phyloP scores from a whole-genome alignment of 2,888 invertebrate species.

The Drosophila testacea region DNA sequence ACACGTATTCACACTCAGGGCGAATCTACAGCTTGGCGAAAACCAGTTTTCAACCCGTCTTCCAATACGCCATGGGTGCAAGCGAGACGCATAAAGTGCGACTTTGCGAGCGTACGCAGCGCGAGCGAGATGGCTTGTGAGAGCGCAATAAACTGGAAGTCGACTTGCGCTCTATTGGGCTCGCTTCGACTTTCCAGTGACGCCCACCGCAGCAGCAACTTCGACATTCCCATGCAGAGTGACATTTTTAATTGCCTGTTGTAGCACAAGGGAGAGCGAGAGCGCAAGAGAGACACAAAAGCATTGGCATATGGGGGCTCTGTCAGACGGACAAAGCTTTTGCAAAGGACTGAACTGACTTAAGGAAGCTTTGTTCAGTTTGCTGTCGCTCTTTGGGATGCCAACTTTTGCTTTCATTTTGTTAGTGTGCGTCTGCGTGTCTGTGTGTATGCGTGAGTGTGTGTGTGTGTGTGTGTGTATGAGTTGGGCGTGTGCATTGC shows the following conservation, averaged over 20 bases:
- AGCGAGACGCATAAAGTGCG: slow-evolving; percentile 42
- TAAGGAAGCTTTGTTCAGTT: slow-evolving; percentile 74
- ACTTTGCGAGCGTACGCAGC: slow-evolving; percentile 5
- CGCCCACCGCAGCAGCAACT: slow-evolving; percentile 70
- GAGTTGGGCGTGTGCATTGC: slow-evolving; percentile 60
- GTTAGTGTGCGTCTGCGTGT: slow-evolving; percentile 46
- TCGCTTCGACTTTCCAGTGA: slow-evolving; percentile 73
- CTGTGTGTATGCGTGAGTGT: slow-evolving; percentile 4
- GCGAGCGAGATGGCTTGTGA: slow-evolving; percentile 46
- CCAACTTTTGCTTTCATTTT: slow-evolving; percentile 76
- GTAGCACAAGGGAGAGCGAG: slow-evolving; percentile 38
- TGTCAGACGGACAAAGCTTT: slow-evolving; percentile 27
- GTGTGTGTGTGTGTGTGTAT: slow-evolving; percentile 6
- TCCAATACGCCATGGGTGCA: slow-evolving; percentile 48
- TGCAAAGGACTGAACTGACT: slow-evolving; percentile 28
- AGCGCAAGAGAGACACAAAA: slow-evolving; percentile 11
- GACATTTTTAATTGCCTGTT: slow-evolving; percentile 80
- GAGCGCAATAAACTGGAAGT: slow-evolving; percentile 66
- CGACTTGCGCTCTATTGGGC: slow-evolving; percentile 80
- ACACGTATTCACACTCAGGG: slow-evolving; percentile 7
- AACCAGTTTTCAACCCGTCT: slow-evolving; percentile 76
- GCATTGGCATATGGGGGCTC: not conserved
- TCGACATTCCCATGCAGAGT: slow-evolving; percentile 76
- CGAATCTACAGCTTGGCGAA: slow-evolving; percentile 21
- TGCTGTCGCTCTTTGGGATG: slow-evolving; percentile 74